These are phyloP conservation scores for Laothoe populi DNA, from an alignment of 2,888 invertebrate genomes.

Conservation along the genomic window DNA sequence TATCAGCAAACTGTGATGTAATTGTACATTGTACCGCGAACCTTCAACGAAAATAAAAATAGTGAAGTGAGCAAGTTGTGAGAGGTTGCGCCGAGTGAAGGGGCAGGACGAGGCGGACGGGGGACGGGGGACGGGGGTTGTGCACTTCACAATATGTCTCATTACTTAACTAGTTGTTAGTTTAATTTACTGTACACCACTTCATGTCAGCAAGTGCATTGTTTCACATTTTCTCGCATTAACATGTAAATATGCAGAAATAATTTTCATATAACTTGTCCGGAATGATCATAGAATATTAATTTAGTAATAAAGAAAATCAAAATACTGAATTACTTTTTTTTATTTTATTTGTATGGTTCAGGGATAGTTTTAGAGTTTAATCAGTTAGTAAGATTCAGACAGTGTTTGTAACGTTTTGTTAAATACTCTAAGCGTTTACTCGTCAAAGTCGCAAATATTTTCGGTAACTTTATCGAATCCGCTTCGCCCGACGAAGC, in stretches of 20 bases:
- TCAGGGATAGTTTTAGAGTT: too few relatives aligned
- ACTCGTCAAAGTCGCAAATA: too few relatives aligned
- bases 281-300: too few relatives aligned
- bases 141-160: slow-evolving; percentile 11
- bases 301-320: too few relatives aligned
- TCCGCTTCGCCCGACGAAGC: too few relatives aligned
- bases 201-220: slow-evolving; percentile 1
- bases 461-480: too few relatives aligned
- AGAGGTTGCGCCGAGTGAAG: neutral
- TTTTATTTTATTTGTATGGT: too few relatives aligned
- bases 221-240: neutral
- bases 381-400: too few relatives aligned
- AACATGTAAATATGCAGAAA: neutral
- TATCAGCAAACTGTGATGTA: neutral
- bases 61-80: slow-evolving; percentile 13
- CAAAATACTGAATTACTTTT: neutral
- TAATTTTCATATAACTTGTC: neutral
- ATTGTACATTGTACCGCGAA: neutral
- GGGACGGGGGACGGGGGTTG: too few relatives aligned
- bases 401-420: too few relatives aligned
- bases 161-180: slow-evolving; percentile 8
- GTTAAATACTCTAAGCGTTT: too few relatives aligned
- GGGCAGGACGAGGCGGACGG: neutral
- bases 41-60: slow-evolving; percentile 5
- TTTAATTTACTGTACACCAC: slow-evolving; percentile 15